phyloP scores from a whole-genome alignment of 92 coral and sea anemone species.

The Paragorgia papillata region DNA sequence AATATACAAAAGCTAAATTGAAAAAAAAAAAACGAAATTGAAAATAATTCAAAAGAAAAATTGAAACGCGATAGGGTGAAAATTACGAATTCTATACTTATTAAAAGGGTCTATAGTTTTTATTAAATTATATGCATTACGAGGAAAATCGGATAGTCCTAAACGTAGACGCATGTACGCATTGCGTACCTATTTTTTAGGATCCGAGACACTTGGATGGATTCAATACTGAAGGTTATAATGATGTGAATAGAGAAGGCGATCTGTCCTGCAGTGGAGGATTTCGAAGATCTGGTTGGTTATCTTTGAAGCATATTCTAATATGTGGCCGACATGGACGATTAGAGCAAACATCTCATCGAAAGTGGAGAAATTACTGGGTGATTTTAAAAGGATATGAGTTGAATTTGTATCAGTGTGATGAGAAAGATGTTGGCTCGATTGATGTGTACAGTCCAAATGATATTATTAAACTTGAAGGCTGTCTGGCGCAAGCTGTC shows the following conservation, averaged over 20 bases:
- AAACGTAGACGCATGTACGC: too few relatives aligned
- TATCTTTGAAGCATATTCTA: conserved; percentile 85
- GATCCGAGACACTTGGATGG: background rate
- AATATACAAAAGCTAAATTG: too few relatives aligned
- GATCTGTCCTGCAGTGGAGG: conserved; percentile 14
- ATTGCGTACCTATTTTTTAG: too few relatives aligned
- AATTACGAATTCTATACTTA: too few relatives aligned
- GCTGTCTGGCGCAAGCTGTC: conserved; percentile 95
- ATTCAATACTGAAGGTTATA: background rate
- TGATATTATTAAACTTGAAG: conserved; percentile 77
- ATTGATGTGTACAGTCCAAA: conserved; percentile 85
- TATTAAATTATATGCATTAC: too few relatives aligned
- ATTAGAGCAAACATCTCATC: conserved; percentile 77
- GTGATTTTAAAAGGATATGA: conserved; percentile 81
- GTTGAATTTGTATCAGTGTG: conserved; percentile 86
- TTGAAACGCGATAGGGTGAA: too few relatives aligned
- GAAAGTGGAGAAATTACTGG: conserved; percentile 99
- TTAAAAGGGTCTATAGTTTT: too few relatives aligned
- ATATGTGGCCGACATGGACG: conserved; percentile 77
- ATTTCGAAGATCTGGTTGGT: conserved; percentile 78
- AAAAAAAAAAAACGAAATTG: too few relatives aligned
- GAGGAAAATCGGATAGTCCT: too few relatives aligned
- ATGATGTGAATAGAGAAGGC: background rate
- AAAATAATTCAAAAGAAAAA: too few relatives aligned
- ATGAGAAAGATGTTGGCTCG: conserved; percentile 93